Evolutionary conservation across 2,888 invertebrate genomes (phyloP).

Genomic region (Limenitis camilla): DNA sequence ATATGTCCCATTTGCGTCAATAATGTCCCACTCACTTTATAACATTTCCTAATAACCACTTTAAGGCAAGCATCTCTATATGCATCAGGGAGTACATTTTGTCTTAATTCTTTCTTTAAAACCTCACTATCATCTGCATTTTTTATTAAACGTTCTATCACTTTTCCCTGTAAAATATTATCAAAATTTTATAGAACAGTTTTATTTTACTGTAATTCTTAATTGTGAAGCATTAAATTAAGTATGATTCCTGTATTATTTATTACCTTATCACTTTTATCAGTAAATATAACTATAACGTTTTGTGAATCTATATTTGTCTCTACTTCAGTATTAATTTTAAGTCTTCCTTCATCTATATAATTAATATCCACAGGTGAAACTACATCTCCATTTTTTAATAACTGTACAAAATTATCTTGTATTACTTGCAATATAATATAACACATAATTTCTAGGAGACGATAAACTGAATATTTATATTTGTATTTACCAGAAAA

Average conservation of each 20-base stretch:
- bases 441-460: neutral
- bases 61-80: constrained; percentile 45
- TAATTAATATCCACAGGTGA: neutral
- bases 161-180: neutral
- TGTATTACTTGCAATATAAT: neutral
- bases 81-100: constrained; percentile 33
- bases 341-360: neutral
- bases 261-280: neutral
- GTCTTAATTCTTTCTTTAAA: neutral
- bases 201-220: no score
- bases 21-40: constrained; percentile 21
- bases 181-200: no score
- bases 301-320: neutral
- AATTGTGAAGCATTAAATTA: no score
- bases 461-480: no score
- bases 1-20: neutral
- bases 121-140: neutral
- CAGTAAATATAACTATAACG: neutral
- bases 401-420: neutral
- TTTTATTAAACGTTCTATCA: neutral
- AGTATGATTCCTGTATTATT: no score
- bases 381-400: neutral
- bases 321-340: neutral
- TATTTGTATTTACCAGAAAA: constrained; percentile 6
- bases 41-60: constrained; percentile 47